Evolutionary conservation across 2,113 vertebrate genomes (phyloP).

Genomic region (Leptocoma aspasia): DNA sequence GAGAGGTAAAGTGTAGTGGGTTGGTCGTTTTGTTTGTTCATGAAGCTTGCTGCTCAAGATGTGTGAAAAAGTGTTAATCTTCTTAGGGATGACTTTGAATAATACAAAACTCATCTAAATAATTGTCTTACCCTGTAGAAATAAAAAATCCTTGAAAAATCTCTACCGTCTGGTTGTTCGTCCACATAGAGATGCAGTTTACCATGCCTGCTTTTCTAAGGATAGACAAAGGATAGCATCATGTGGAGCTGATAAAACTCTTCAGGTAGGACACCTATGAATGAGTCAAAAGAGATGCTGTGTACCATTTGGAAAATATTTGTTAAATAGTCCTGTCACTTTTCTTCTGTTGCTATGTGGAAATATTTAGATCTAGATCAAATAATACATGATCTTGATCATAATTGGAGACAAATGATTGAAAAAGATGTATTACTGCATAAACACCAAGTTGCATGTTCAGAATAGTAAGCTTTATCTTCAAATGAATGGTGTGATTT

Average conservation of each 20-base stretch:
- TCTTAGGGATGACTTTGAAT: neutral
- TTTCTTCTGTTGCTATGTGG: neutral
- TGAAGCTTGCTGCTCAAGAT: neutral
- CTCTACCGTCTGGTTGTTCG: conserved; percentile 88
- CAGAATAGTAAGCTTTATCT: neutral
- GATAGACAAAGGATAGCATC: conserved; percentile 88
- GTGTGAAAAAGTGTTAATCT: neutral
- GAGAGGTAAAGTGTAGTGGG: neutral
- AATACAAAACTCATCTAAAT: neutral
- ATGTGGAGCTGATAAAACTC: conserved; percentile 87
- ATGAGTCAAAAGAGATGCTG: neutral
- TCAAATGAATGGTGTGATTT: neutral
- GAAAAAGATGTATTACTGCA: neutral
- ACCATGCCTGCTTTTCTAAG: conserved; percentile 90
- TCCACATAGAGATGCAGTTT: conserved; percentile 88
- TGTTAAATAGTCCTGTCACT: neutral
- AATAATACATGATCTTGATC: neutral
- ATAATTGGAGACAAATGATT: neutral
- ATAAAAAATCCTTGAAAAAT: conserved; percentile 84
- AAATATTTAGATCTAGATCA: neutral
- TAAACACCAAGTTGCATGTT: neutral
- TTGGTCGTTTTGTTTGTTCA: neutral
- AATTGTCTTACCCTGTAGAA: conserved; percentile 71
- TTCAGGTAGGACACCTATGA: conserved; percentile 78
- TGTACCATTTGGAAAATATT: neutral